Evolutionary conservation across 2,888 invertebrate species (phyloP), one percentile per base, ranked within the genome.

Genomic region (Helleia helle): DNA sequence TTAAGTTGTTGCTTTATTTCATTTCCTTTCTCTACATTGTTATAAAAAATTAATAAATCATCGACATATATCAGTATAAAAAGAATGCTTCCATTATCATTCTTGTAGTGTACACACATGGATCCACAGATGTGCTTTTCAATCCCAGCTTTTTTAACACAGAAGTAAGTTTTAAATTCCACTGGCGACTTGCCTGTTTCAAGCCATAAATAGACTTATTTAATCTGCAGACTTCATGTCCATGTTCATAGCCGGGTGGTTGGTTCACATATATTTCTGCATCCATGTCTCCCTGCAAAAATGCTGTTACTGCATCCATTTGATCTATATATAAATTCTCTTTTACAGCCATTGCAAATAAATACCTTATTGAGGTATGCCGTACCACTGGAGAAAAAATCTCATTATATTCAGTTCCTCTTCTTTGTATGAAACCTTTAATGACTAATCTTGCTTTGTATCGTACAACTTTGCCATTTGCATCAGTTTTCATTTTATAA

Each of bases 221-320:
- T 13, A 29, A 8, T 13, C 13, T 14, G 6, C 29, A 29, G 5
- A 13, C 29, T 13, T 14, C 6, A 4, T 12, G 3, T 12, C 29
- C 29, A 8, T 29, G 4, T 29, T 13, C 8, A 54, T 56, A 62
- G 34, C 54, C 56, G 46, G 45, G 9, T n/a, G 58, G 59, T 37
- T 56, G 57, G 17, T 58, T 54, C 28, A 56, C 29, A 52, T 54
- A 56, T 17, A 56, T 49, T 51, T 56, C 56, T 18, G 52, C 51
- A 9, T 39, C 41, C 25, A 54, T 36, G 24, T 48, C 24, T 18
- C 46, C 55, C 49, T 59, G 56, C 39, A 57, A 50, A 54, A 55
- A 63, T 0, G 55, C 56, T 27, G 59, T 56, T 39, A 57, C 56
- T 9, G 56, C 56, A 47, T 54, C 51, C 52, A 54, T 46, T 31